Evolutionary conservation across 2,888 invertebrate species (phyloP).

Genomic region (Conops quadrifasciatus): DNA sequence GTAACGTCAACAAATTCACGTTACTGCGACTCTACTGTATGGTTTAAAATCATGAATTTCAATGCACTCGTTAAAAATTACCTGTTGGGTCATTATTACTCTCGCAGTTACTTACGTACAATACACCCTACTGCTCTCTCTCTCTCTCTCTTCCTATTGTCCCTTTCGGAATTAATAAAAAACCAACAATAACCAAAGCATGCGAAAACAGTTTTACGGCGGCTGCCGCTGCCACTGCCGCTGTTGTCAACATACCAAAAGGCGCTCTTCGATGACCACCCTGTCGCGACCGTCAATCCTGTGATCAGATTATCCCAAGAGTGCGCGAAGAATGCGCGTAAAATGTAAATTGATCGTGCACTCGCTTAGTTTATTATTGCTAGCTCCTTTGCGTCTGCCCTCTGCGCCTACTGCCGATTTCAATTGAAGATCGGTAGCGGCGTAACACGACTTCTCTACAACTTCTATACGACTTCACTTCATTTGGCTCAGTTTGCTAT

Average conservation of each 20-base stretch:
- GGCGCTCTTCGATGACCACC: neutral
- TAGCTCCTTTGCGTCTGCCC: neutral
- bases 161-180: too few relatives aligned
- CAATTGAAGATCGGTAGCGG: neutral
- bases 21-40: too few relatives aligned
- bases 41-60: too few relatives aligned
- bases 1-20: too few relatives aligned
- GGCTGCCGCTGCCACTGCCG: neutral
- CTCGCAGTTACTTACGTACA: too few relatives aligned
- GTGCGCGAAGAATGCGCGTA: constrained; percentile 11
- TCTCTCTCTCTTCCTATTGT: too few relatives aligned
- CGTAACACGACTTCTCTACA: constrained; percentile 1
- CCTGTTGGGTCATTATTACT: too few relatives aligned
- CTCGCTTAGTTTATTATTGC: neutral
- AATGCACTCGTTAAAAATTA: too few relatives aligned
- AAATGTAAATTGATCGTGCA: constrained; percentile 17
- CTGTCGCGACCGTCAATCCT: neutral
- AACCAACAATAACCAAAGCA: neutral
- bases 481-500: neutral
- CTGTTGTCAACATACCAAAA: neutral
- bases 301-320: neutral
- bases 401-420: neutral
- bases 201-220: neutral
- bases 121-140: too few relatives aligned
- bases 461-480: neutral